These are phyloP conservation scores for Rhagophthalmus giganteus DNA, from an alignment of 2,888 invertebrate species.

Conservation along the genomic window DNA sequence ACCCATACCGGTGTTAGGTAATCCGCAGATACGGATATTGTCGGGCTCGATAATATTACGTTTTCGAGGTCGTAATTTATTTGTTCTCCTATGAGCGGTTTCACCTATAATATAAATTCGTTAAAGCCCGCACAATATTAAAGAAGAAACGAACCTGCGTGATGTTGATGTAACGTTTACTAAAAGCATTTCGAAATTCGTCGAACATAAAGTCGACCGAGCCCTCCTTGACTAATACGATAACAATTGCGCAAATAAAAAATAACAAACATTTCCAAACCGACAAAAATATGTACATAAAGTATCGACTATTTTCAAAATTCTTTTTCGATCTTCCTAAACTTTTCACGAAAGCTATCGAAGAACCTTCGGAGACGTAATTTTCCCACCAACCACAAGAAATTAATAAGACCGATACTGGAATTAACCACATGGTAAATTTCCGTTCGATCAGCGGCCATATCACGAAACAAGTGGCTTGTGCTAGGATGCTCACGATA, in stretches of 20 bases:
- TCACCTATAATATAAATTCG: conserved; percentile 52
- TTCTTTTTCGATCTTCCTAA: conserved; percentile 51
- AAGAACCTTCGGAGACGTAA: conserved; percentile 61
- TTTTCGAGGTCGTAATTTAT: conserved; percentile 43
- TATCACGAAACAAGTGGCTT: conserved; percentile 68
- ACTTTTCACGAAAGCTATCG: conserved; percentile 45
- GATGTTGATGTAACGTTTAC: conserved; percentile 58
- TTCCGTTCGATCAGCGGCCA: conserved; percentile 66
- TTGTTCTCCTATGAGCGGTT: conserved; percentile 52
- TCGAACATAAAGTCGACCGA: conserved; percentile 58
- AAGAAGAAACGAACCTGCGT: conserved; percentile 56
- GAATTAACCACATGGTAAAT: conserved; percentile 63
- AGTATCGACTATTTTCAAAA: conserved; percentile 61
- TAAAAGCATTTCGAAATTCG: conserved; percentile 57
- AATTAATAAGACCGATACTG: conserved; percentile 66
- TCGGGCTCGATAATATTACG: conserved; percentile 36
- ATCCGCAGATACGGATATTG: conserved; percentile 28
- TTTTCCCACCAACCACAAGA: conserved; percentile 88
- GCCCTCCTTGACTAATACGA: conserved; percentile 58
- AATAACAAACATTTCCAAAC: conserved; percentile 79
- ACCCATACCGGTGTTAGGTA: conserved; percentile 61
- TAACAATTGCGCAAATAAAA: conserved; percentile 62
- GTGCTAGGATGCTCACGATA: conserved; percentile 64
- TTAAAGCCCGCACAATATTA: neutral
- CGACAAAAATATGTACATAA: conserved; percentile 72